These are phyloP conservation scores for Albula goreensis DNA, from an alignment of 2,113 vertebrate species.

Conservation along the genomic window DNA sequence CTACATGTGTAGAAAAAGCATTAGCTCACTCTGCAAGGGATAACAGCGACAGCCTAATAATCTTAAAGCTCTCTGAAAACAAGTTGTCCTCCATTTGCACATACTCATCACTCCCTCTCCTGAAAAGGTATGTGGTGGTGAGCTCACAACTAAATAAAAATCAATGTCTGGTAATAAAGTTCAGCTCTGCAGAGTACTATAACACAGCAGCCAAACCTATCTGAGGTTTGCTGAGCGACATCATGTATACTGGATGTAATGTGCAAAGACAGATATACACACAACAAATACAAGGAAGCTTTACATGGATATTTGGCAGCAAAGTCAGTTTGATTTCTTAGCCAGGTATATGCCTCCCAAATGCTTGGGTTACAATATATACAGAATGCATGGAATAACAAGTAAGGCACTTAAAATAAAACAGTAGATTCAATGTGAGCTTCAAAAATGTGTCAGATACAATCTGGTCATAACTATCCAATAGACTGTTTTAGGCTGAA, in stretches of 20 bases:
- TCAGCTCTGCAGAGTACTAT: background rate
- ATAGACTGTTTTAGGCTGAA: too few relatives aligned
- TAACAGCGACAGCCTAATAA: background rate
- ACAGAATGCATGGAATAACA: too few relatives aligned
- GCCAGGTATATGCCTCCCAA: background rate
- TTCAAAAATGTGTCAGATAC: background rate
- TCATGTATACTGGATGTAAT: background rate
- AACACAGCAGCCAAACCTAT: background rate
- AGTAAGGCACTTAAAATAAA: background rate
- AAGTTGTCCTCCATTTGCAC: background rate
- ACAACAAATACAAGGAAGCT: background rate
- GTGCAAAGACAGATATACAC: background rate
- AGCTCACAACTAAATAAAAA: background rate
- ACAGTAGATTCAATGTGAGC: background rate
- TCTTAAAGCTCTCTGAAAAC: background rate
- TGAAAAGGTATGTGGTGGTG: background rate
- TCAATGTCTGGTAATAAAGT: conserved; percentile 5
- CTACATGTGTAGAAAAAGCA: background rate
- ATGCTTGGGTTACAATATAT: too few relatives aligned
- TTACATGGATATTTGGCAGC: background rate
- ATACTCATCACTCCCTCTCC: background rate
- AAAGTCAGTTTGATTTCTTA: background rate
- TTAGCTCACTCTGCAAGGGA: background rate
- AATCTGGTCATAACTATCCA: too few relatives aligned
- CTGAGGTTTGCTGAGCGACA: background rate